phyloP scores from a whole-genome alignment of 92 coral and sea anemone genomes.

The Chrysogorgia sp. region DNA sequence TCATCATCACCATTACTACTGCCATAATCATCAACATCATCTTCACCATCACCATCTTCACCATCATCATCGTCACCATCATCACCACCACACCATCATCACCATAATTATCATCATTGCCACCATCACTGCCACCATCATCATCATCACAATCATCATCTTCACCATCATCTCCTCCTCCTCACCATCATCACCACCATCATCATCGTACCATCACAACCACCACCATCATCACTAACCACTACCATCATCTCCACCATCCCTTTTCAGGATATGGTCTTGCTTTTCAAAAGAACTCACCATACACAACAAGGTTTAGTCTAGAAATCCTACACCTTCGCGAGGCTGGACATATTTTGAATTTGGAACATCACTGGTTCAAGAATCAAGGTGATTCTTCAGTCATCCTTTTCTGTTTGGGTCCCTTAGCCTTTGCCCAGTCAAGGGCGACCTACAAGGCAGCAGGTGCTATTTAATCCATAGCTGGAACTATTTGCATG shows the following conservation, averaged over 20 bases:
- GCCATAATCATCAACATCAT: too few species aligned
- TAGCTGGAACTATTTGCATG: too few species aligned
- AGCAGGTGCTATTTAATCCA: too few species aligned
- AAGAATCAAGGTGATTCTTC: slow-evolving; percentile 67
- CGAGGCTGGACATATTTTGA: slow-evolving; percentile 75
- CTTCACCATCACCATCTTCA: too few species aligned
- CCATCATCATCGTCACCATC: too few species aligned
- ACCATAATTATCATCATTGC: too few species aligned
- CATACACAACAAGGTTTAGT: slow-evolving; percentile 82
- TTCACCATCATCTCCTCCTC: neutral
- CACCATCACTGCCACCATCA: too few species aligned
- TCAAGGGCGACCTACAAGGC: too few species aligned
- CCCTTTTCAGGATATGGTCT: slow-evolving; percentile 60
- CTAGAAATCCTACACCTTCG: slow-evolving; percentile 82
- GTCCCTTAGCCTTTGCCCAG: too few species aligned
- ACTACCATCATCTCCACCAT: neutral
- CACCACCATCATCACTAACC: neutral
- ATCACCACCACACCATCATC: too few species aligned
- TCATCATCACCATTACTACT: neutral
- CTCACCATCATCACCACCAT: neutral
- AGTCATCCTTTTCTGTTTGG: neutral
- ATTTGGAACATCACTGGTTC: slow-evolving; percentile 83
- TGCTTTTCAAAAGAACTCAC: slow-evolving; percentile 78
- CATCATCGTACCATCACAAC: neutral
- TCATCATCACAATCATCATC: too few species aligned